Evolutionary conservation across 2,797 vertebrate species (phyloP), one percentile per base, ranked within the genome.

Genomic region (Poecilia gillii): DNA sequence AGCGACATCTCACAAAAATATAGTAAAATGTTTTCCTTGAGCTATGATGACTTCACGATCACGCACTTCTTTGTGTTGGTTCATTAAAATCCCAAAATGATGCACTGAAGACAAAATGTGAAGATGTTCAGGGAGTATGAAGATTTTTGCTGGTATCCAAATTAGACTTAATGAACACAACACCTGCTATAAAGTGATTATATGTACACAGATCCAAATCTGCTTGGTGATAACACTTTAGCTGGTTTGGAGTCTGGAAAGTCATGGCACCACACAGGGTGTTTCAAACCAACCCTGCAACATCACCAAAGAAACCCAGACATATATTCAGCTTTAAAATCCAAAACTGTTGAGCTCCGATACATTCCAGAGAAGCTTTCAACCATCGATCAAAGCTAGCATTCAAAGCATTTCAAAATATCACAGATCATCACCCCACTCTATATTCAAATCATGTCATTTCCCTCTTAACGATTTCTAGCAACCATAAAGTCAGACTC

Each of bases 391-490:
- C 74, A 73, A 75, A 36, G 1, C 13, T 64, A 55, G 84, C 57
- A 74, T 33, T 77, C 23, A 39, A 8, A 74, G 73, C 23, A 78
- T 76, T 41, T 79, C 75, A 86, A 90, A 90, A 93, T 83, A 83
- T 47, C 85, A 88, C 23, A 79, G 85, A 74, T 74, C 79, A 79
- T 11, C 78, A 86, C 77, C 81, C 72, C 59, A 84, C 87, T 92
- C 82, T 86, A 77, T 85, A 91, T 93, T 93, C 81, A 91, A 88
- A 93, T 85, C 23, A 45, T 79, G 78, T 28, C 75, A 82, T 89
- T 91, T 85, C 53, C 57, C 53, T 25, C 18, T 23, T 74, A 74
- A 55, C 49, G 47, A 57, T 70, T 73, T 77, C 74, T 79, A 46
- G n/a, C 25, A 57, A 9, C 23, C 33, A n/a, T 28, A 41, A 18